Evolutionary conservation across 2,888 invertebrate species (phyloP), one percentile per base, ranked within the genome.

Genomic region (Ceratothoa steindachneri): DNA sequence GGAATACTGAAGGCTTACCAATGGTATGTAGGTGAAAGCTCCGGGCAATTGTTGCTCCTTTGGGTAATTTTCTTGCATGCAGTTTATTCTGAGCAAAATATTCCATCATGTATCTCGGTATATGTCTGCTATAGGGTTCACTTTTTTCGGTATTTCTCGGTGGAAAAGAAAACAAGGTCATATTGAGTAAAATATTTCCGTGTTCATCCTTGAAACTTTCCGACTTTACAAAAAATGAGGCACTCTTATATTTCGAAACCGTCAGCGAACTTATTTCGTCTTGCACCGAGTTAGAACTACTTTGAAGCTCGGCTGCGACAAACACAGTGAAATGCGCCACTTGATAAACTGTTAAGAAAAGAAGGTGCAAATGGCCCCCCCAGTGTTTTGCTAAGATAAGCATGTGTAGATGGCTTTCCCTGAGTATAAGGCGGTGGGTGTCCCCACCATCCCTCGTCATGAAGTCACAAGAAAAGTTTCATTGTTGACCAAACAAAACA

Each of bases 351-450:
- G 24, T 24, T 2, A 60, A 24, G 24, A 1, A 24, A 60, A n/a
- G 60, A 60, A 24, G 60, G 60, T n/a, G 60, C 60, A n/a, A 12
- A 60, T n/a, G 24, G 60, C 60, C 60, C 60, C 60, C 24, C 60
- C 60, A 60, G 22, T 24, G 24, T 60, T 24, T 60, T 60, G 60
- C 60, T 60, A 60, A 7, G 19, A 60, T 24, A 60, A 60, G 60
- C 60, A 60, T 60, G 60, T 60, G 60, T 60, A 60, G 60, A 60
- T n/a, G 60, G 60, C 24, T n/a, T 60, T 24, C 60, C 60, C 60
- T 60, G 60, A 24, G 24, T 60, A 60, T 22, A 60, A 24, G 60
- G 60, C n/a, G 60, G 60, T 24, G 24, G 60, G 60, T 60, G 2
- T 9, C 60, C 60, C 60, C 60, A 60, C 60, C 60, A 60, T 60